Evolutionary conservation across 2,797 vertebrate genomes (phyloP).

Genomic region (Octomys mimax): DNA sequence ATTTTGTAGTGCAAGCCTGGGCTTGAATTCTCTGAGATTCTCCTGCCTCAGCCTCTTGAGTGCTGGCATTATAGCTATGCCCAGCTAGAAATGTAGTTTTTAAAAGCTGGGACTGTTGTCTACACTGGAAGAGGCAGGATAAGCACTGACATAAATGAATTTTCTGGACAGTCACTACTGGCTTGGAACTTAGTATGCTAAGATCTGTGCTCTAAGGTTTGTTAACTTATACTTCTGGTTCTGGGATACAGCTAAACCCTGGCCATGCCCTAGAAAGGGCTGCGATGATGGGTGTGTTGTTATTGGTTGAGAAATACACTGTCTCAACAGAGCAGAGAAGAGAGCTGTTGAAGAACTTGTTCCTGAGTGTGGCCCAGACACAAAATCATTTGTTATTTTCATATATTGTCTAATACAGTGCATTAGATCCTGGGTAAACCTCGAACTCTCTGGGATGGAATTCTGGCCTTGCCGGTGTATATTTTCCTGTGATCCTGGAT

Average conservation of each 20-base stretch:
- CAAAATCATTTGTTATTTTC: constrained; percentile 55
- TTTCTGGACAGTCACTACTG: constrained; percentile 51
- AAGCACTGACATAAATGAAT: background rate
- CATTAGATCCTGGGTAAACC: constrained; percentile 1
- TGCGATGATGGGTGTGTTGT: background rate
- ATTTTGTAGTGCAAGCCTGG: no score
- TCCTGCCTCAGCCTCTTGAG: background rate
- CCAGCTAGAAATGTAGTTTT: background rate
- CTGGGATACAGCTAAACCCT: constrained; percentile 26
- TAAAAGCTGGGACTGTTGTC: constrained; percentile 23
- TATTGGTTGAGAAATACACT: background rate
- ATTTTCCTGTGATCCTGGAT: constrained; percentile 32
- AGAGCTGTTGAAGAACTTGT: background rate
- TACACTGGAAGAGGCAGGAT: background rate
- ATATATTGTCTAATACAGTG: background rate
- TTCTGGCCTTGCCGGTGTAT: constrained; percentile 11
- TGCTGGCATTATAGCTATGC: background rate
- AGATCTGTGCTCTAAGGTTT: constrained; percentile 20
- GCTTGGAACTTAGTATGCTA: constrained; percentile 7
- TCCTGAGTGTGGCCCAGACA: constrained; percentile 40
- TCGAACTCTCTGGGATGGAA: constrained; percentile 3
- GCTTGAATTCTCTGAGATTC: no score
- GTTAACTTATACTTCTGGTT: constrained; percentile 39
- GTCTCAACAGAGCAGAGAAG: background rate
- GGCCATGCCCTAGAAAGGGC: background rate